Conservation (phyloP, 2,888 invertebrate species). For the Phortica okadai region DNA sequence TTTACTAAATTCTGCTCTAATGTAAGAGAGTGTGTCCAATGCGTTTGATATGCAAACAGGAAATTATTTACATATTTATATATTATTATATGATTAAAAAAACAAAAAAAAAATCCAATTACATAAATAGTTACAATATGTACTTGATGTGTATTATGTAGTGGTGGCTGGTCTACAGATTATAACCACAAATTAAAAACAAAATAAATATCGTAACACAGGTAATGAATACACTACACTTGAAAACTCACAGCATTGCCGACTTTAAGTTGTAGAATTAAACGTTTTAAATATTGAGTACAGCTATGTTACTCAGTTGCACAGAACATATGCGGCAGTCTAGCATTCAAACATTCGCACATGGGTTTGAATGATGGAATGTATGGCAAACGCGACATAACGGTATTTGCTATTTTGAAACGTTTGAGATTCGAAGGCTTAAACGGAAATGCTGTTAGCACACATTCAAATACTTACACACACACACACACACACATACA, state of each 20-base stretch:
- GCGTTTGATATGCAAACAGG: constrained; percentile 4
- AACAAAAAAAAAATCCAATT: constrained; percentile 1
- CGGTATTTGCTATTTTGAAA: too few species aligned
- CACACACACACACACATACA: too few species aligned
- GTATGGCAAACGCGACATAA: too few species aligned
- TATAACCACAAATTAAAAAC: constrained; percentile 7
- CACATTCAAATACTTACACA: background rate
- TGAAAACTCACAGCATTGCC: constrained; percentile 11
- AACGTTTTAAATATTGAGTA: too few species aligned
- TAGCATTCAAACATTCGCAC: too few species aligned
- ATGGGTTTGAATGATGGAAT: too few species aligned
- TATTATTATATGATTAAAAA: constrained; percentile 15
- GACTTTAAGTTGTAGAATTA: too few species aligned
- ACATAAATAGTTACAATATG: background rate
- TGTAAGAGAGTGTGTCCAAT: constrained; percentile 2
- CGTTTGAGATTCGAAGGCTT: too few species aligned
- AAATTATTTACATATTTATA: constrained; percentile 20
- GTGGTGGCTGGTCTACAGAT: background rate
- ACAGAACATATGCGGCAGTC: too few species aligned
- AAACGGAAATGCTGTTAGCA: too few species aligned
- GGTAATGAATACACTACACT: constrained; percentile 54
- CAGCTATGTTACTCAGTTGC: background rate
- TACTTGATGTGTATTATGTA: constrained; percentile 28
- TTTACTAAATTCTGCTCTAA: background rate
- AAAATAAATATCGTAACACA: constrained; percentile 35